Evolutionary conservation across 2,797 vertebrate genomes (phyloP).

Genomic region (Champsocephalus gunnari): DNA sequence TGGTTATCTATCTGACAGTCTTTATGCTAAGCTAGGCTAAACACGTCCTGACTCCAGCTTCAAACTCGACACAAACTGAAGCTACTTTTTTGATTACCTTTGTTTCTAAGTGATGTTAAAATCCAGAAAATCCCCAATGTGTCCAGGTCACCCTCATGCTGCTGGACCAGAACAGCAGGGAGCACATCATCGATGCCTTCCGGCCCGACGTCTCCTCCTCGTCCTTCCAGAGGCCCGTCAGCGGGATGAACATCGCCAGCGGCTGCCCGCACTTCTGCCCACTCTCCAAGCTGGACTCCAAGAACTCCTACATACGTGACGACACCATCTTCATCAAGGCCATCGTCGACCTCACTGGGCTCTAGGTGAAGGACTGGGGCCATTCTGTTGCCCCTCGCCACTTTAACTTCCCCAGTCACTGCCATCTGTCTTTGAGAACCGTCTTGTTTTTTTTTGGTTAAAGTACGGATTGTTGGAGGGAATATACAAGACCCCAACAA

Average conservation of each 20-base stretch:
- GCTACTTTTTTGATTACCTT: no score
- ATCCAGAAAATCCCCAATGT: no score
- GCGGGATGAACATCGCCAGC: slow-evolving; percentile 97
- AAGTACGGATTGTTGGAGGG: slow-evolving; percentile 14
- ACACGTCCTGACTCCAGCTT: no score
- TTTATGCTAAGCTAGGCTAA: no score
- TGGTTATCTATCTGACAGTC: no score
- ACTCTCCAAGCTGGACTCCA: slow-evolving; percentile 92
- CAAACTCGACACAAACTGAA: no score
- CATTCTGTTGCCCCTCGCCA: slow-evolving; percentile 52
- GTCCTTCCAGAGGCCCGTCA: slow-evolving; percentile 95
- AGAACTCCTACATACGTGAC: slow-evolving; percentile 94
- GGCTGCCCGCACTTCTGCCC: slow-evolving; percentile 98
- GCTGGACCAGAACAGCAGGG: slow-evolving; percentile 96
- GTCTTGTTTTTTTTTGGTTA: slow-evolving; percentile 37
- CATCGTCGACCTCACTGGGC: slow-evolving; percentile 95
- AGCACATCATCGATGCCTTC: slow-evolving; percentile 97
- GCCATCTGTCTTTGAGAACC: slow-evolving; percentile 35
- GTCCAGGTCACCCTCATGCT: slow-evolving; percentile 91
- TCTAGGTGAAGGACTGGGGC: slow-evolving; percentile 83
- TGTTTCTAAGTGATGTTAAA: no score
- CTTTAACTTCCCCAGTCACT: slow-evolving; percentile 52
- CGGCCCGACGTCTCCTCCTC: slow-evolving; percentile 93
- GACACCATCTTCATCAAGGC: slow-evolving; percentile 98
- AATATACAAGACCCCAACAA: slow-evolving; percentile 41